Evolutionary conservation across 2,113 vertebrate genomes (phyloP), one percentile per base, ranked within the genome.

Genomic region (Sisor rabdophorus): DNA sequence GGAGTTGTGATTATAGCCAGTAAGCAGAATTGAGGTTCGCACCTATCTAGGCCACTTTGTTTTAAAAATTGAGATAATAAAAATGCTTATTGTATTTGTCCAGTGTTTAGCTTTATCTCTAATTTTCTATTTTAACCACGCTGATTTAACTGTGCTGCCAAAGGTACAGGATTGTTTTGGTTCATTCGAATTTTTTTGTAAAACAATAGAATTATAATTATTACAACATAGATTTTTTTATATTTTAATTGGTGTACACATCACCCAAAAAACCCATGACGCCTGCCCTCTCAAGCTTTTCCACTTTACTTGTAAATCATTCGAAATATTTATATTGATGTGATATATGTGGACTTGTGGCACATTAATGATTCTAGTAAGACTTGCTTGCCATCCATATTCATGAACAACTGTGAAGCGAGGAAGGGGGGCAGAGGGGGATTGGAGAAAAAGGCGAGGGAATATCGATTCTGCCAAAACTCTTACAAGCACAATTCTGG

Each of bases 331-430:
- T 91, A 90, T 87, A 86, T 86, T 87, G 86, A 87, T 87, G 86
- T 90, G 89, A 91, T 92, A 90, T 91, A 91, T 90, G 86, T 87
- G 82, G 83, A 87, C 86, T 89, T 85, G 88, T 84, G 85, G 88
- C 90, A 91, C 79, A 77, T 91, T 92, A 91, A 91, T 89, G 88
- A 89, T 88, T 85, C 88, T 88, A 88, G 86, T 82, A 85, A 89
- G 85, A 85, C 82, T 83, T 79, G 84, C 85, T 84, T 85, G 80
- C 30, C 79, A 92, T 92, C 86, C 89, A 92, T 92, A 92, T 92
- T 91, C 91, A 92, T 91, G 90, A 92, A 91, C 91, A 91, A 91
- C 90, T 92, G 91, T 90, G 90, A 88, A 82, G 84, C 82, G 84
- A 87, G 85, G 86, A 83, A 79, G 71, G 80, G 80, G 73, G 81